Conservation (phyloP, 2,113 vertebrate species). For the Camarhynchus parvulus region DNA sequence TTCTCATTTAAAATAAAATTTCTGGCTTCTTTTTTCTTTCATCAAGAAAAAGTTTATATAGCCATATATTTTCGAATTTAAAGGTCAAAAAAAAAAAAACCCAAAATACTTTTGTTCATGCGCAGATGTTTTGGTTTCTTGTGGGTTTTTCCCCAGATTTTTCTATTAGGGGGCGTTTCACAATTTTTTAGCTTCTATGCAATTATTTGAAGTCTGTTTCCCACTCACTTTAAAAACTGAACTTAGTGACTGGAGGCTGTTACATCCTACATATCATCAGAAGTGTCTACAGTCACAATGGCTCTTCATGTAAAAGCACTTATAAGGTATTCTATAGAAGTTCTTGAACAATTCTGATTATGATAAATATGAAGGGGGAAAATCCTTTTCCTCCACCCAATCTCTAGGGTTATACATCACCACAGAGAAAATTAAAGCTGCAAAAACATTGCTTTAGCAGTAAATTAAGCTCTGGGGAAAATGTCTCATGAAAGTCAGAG, state of each 20-base stretch:
- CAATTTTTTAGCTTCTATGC: not conserved
- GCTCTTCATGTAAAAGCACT: not conserved
- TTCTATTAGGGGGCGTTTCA: not conserved
- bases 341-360: not conserved
- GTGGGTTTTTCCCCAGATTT: fast-evolving
- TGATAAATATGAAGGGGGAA: not conserved
- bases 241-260: not conserved
- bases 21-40: fast-evolving
- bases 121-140: not conserved
- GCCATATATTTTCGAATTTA: not conserved
- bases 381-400: not conserved
- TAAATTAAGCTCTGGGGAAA: not conserved
- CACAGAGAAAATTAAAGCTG: not conserved
- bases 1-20: not conserved
- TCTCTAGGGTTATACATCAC: not conserved
- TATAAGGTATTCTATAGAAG: not conserved
- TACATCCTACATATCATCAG: not conserved
- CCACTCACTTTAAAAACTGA: not conserved
- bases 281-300: not conserved
- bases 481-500: not conserved
- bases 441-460: not conserved
- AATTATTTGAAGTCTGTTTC: not conserved
- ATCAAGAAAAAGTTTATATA: not conserved
- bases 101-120: fast-evolving
- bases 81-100: not conserved